phyloP scores from a whole-genome alignment of 1,140 invertebrate species.

The Eulimnadia texana region DNA sequence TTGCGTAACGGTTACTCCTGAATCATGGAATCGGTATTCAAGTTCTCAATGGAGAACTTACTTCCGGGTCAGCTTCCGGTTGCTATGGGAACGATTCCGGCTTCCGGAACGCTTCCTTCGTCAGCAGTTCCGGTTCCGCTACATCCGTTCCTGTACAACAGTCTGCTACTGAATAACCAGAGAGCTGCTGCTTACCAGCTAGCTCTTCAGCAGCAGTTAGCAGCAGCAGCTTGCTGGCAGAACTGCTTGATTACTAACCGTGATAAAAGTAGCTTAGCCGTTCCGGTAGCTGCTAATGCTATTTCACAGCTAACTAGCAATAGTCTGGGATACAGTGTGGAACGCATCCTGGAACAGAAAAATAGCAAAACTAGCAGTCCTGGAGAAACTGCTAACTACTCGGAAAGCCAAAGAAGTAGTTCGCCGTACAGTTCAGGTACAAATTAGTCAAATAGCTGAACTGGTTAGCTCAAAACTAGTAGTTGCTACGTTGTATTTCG shows the following conservation, averaged over 20 bases:
- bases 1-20: too few relatives aligned
- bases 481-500: too few relatives aligned
- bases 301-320: neutral
- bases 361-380: too few relatives aligned
- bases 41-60: neutral
- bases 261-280: neutral
- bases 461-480: too few relatives aligned
- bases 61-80: neutral
- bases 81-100: neutral
- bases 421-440: neutral
- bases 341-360: neutral
- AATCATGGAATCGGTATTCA: neutral
- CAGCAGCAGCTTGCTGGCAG: neutral
- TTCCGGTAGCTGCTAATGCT: neutral
- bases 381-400: neutral
- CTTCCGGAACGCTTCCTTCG: neutral
- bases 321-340: neutral
- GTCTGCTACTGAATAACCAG: neutral
- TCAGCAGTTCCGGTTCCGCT: neutral
- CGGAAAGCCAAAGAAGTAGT: neutral
- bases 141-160: neutral
- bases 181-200: neutral
- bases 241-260: neutral
- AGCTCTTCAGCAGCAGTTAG: conserved; percentile 1
- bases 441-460: neutral